Evolutionary conservation across 2,888 invertebrate species (phyloP).

Genomic region (Heliconius ethilla): DNA sequence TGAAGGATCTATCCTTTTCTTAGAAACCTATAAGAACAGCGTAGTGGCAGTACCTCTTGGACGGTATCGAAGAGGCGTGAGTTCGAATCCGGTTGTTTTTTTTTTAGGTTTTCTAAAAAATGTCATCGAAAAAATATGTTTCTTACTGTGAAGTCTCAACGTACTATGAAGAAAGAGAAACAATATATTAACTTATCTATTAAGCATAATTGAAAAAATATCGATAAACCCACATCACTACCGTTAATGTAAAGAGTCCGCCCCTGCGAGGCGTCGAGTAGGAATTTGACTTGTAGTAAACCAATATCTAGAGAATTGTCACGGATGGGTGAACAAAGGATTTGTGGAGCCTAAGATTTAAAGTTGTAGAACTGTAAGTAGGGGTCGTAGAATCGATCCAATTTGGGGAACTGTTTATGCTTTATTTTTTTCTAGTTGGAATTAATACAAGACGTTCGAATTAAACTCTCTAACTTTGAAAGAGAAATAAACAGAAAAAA

Average conservation of each 20-base stretch:
- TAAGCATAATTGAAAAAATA: not conserved
- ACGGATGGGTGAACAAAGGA: slow-evolving; percentile 15
- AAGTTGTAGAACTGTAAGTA: not conserved
- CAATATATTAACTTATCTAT: not conserved
- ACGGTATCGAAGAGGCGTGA: too few species aligned
- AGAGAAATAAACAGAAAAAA: too few species aligned
- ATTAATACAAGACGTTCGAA: too few species aligned
- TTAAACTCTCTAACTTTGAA: too few species aligned
- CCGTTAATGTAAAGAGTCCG: slow-evolving; percentile 50
- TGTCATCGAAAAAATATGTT: too few species aligned
- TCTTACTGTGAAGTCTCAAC: too few species aligned
- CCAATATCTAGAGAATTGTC: slow-evolving; percentile 39
- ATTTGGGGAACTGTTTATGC: not conserved
- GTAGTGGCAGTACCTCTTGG: too few species aligned
- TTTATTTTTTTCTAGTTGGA: not conserved
- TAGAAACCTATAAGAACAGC: too few species aligned
- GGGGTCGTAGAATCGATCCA: not conserved
- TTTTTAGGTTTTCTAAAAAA: too few species aligned
- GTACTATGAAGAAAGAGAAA: too few species aligned
- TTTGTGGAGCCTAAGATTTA: not conserved
- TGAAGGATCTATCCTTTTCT: too few species aligned
- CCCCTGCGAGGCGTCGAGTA: slow-evolving; percentile 50
- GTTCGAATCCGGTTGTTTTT: too few species aligned
- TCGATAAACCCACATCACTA: slow-evolving; percentile 43
- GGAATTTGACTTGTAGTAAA: slow-evolving; percentile 46